Conservation (phyloP, 2,888 invertebrate genomes). For the Buathra laborator region DNA sequence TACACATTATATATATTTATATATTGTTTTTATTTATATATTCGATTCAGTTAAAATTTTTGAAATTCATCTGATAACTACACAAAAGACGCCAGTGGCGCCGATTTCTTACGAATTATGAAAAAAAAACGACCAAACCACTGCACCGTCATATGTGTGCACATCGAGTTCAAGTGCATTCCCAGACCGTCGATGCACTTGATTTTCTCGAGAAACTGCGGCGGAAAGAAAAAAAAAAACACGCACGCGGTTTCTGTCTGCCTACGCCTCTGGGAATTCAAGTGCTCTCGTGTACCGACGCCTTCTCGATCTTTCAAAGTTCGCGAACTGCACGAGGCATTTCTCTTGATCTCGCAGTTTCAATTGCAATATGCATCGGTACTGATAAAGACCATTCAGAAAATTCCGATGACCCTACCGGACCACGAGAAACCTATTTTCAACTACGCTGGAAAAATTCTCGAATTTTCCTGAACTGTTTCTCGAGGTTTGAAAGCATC, state of each 20-base stretch:
- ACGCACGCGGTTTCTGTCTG: conserved; percentile 67
- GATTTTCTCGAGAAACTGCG: conserved; percentile 65
- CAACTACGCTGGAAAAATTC: not conserved
- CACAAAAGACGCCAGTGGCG: conserved; percentile 14
- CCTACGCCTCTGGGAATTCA: conserved; percentile 66
- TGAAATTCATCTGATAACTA: not conserved
- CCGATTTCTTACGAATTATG: conserved; percentile 32
- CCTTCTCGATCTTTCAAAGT: conserved; percentile 33
- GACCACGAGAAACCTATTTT: not conserved
- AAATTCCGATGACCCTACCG: not conserved
- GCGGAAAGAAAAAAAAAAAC: conserved; percentile 55
- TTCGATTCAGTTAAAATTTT: not conserved
- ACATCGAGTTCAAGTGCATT: conserved; percentile 62
- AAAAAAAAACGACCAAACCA: conserved; percentile 20
- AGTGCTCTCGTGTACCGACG: conserved; percentile 60
- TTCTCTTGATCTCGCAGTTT: conserved; percentile 23
- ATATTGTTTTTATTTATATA: not conserved
- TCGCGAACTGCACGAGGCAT: conserved; percentile 47
- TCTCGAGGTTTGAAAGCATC: not conserved
- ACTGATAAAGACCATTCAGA: conserved; percentile 14
- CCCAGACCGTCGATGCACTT: conserved; percentile 71
- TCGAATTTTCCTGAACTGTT: not conserved
- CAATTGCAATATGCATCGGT: conserved; percentile 12
- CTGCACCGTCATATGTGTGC: conserved; percentile 7
- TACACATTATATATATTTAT: too few species aligned